Base-by-base conservation (phyloP, 92 coral and sea anemone genomes). In the Plumapathes pennacea region DNA sequence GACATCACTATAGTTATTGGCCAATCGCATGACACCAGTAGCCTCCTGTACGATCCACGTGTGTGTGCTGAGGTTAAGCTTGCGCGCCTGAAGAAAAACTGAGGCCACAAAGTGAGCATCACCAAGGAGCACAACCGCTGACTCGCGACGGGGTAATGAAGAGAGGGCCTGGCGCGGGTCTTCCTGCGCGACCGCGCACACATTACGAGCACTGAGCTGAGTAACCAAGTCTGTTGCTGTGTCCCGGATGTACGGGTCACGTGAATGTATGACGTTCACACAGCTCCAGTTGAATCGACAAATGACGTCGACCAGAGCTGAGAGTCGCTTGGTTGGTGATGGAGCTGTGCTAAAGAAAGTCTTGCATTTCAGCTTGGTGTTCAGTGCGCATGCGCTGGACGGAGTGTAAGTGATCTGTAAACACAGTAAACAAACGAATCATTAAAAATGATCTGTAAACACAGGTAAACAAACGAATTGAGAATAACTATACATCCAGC, bases 21-120 rank as follows among this genome's bases (percentile, higher is more conserved):
- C 46, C 14, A 91, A 15, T 19, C 5, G 26, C 3, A 36, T 44
- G 11, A 20, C 53, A 4, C 44, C 57, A 13, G 65, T 50, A 84
- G 52, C 62, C 25, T 81, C 82, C 23, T 50, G 50, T 28, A 84
- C 94, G 59, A 94, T 77, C 96, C 94, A 94, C 54, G 74, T 67
- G 50, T 76, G 82, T 46, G 65, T 78, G 6, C 62, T 77, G 25
- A 94, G 31, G 58, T 77, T 81, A 26, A 64, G 89, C 45, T 22
- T 50, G 57, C 68, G 73, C 8, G 86, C 96, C 38, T 94, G 96
- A 10, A 47, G 26, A 17, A 94, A 50, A 43, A 84, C 62, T 8
- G 47, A 39, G 6, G 21, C 47, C 9, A 83, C 85, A 27, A 70
- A 37, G 38, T 64, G 72, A 8, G 59, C n/a, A 19, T 59, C 65